Conservation (phyloP, 2,888 invertebrate genomes). For the Cataglyphis livida region DNA sequence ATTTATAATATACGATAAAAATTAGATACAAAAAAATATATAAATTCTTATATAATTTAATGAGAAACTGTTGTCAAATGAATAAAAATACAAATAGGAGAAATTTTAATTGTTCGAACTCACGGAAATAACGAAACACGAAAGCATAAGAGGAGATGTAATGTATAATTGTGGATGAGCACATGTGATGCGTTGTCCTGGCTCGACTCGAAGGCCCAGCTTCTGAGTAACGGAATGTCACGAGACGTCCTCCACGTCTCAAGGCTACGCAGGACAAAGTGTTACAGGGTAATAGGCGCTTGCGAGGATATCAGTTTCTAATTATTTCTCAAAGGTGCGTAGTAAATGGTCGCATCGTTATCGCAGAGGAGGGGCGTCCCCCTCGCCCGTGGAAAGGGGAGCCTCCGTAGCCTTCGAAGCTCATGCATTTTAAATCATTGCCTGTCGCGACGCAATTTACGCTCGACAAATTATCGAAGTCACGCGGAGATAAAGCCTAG, state of each 20-base stretch:
- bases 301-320: constrained; percentile 65
- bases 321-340: constrained; percentile 64
- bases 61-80: neutral
- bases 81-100: neutral
- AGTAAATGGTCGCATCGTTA: constrained; percentile 37
- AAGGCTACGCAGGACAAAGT: constrained; percentile 63
- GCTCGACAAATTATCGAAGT: constrained; percentile 65
- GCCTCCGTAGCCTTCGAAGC: constrained; percentile 52
- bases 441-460: constrained; percentile 68
- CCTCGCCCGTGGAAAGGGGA: neutral
- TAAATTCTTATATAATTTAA: neutral
- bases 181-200: constrained; percentile 10
- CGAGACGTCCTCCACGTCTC: constrained; percentile 51
- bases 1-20: neutral
- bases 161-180: neutral
- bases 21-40: neutral
- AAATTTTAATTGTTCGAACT: constrained; percentile 2
- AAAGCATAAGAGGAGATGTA: neutral
- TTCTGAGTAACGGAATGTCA: constrained; percentile 53
- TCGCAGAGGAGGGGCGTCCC: neutral
- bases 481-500: constrained; percentile 24
- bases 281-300: constrained; percentile 63
- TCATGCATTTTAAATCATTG: constrained; percentile 72
- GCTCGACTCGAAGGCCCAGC: constrained; percentile 36
- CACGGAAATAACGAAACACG: no score